Conservation (phyloP, 2,797 vertebrate species). For the Pipistrellus pygmaeus region DNA sequence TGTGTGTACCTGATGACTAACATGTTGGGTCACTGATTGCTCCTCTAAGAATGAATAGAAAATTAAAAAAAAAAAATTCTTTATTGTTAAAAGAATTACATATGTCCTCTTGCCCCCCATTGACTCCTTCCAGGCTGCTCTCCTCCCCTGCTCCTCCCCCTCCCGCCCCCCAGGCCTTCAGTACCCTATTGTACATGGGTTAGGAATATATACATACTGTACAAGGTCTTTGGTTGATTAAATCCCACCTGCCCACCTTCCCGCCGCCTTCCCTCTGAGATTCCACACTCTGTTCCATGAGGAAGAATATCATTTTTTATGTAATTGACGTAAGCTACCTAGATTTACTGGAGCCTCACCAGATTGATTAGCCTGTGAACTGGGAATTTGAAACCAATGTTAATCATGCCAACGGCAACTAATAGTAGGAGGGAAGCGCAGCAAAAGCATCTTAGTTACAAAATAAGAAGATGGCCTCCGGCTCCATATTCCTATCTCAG, state of each 20-base stretch:
- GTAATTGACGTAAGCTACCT: slow-evolving; percentile 47
- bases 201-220: too few species aligned
- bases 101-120: too few species aligned
- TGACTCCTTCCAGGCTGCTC: too few species aligned
- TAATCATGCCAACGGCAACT: slow-evolving; percentile 26
- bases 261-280: too few species aligned
- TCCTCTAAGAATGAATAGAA: slow-evolving; percentile 50
- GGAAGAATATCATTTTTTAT: slow-evolving; percentile 48
- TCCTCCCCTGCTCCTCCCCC: too few species aligned
- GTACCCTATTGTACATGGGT: too few species aligned
- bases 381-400: slow-evolving; percentile 12
- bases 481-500: background rate
- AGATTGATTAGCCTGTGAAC: slow-evolving; percentile 31
- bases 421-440: background rate
- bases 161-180: too few species aligned
- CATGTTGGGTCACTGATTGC: slow-evolving; percentile 42
- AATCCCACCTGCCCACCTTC: too few species aligned
- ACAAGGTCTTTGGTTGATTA: too few species aligned
- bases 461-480: background rate
- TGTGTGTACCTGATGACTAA: background rate
- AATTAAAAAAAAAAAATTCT: background rate
- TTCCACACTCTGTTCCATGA: background rate
- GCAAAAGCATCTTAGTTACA: slow-evolving; percentile 1
- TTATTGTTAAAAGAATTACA: too few species aligned
- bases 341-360: slow-evolving; percentile 25